phyloP scores from a whole-genome alignment of 2,113 vertebrate genomes.

The Rhizomys pruinosus region DNA sequence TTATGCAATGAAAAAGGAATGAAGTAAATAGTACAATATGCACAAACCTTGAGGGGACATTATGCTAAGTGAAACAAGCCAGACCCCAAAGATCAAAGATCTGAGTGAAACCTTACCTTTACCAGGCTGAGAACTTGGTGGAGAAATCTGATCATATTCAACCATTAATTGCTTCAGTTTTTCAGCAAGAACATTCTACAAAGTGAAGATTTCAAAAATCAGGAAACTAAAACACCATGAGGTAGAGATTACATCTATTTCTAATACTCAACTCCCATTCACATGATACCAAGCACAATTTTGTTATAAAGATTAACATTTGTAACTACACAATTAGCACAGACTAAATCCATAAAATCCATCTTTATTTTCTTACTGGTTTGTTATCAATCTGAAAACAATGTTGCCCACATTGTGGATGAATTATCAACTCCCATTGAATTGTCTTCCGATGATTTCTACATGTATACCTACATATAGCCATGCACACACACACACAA shows the following conservation, averaged over 20 bases:
- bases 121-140: slow-evolving; percentile 68
- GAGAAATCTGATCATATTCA: slow-evolving; percentile 71
- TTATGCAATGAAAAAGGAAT: too few relatives aligned
- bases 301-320: slow-evolving; percentile 53
- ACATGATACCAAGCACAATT: slow-evolving; percentile 76
- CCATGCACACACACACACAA: too few relatives aligned
- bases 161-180: slow-evolving; percentile 82
- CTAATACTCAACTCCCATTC: slow-evolving; percentile 60
- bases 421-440: neutral
- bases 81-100: neutral
- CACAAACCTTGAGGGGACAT: neutral
- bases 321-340: neutral
- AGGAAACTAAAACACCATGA: slow-evolving; percentile 88
- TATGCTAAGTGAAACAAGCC: slow-evolving; percentile 40
- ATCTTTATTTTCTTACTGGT: slow-evolving; percentile 64
- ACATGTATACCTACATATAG: neutral
- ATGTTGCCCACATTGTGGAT: too few relatives aligned
- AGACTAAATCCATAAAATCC: slow-evolving; percentile 29
- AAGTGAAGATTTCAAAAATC: slow-evolving; percentile 86
- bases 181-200: slow-evolving; percentile 90
- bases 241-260: slow-evolving; percentile 87
- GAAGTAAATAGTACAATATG: neutral
- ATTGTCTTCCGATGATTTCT: neutral
- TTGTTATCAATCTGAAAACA: slow-evolving; percentile 83
- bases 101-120: slow-evolving; percentile 75